A percentile compares a stretch with the other conserved stretches of the same genome.
Conservation (phyloP, 2,797 vertebrate species). For the Acipenser oxyrinchus region DNA sequence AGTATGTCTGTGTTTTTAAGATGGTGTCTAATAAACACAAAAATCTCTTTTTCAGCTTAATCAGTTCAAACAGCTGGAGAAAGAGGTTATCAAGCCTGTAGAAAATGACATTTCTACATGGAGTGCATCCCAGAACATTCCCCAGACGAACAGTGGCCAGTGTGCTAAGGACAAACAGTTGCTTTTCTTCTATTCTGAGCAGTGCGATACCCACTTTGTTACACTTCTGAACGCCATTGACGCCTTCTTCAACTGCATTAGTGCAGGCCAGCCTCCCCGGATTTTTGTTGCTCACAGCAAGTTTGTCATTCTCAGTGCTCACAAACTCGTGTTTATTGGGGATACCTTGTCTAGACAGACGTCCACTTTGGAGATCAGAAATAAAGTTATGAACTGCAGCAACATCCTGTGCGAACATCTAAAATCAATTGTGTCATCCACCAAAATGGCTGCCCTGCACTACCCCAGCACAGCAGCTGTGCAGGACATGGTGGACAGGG, state of each 20-base stretch:
- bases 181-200: constrained; percentile 84
- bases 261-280: constrained; percentile 76
- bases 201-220: constrained; percentile 84
- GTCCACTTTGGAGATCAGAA: constrained; percentile 66
- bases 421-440: constrained; percentile 81
- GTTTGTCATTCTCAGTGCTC: constrained; percentile 89
- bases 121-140: constrained; percentile 56
- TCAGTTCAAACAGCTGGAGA: constrained; percentile 88
- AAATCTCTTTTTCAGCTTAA: constrained; percentile 63
- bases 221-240: constrained; percentile 87
- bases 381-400: constrained; percentile 85
- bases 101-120: constrained; percentile 91
- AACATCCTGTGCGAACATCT: constrained; percentile 87
- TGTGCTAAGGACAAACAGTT: constrained; percentile 71
- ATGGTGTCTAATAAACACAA: no score
- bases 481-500: constrained; percentile 91
- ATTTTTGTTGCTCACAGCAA: constrained; percentile 95
- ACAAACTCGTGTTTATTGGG: constrained; percentile 96
- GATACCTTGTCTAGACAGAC: constrained; percentile 84
- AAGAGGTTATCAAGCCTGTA: constrained; percentile 86
- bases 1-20: no score
- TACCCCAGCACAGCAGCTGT: constrained; percentile 80
- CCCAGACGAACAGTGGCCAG: constrained; percentile 34
- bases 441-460: constrained; percentile 83
- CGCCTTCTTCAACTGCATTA: constrained; percentile 82